phyloP scores from a whole-genome alignment of 1,140 invertebrate genomes.

The Brachionus paranguensis region DNA sequence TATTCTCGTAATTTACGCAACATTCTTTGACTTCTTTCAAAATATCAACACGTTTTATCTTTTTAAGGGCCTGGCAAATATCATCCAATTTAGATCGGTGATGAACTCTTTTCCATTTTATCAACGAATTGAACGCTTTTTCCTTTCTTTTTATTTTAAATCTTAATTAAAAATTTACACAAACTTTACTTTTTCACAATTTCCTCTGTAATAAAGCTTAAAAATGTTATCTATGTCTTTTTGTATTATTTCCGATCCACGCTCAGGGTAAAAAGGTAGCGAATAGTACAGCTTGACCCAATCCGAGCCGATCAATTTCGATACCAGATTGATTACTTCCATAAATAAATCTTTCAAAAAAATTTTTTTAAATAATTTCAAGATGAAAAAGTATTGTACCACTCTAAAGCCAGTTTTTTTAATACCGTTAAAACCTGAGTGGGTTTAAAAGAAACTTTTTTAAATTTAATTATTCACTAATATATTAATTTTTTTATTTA shows the following conservation, averaged over 20 bases:
- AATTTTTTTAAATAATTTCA: no score
- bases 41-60: conserved; percentile 45
- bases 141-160: conserved; percentile 44
- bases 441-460: no score
- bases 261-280: conserved; percentile 48
- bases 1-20: not conserved
- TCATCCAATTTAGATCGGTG: conserved; percentile 47
- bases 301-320: conserved; percentile 46
- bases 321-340: conserved; percentile 43
- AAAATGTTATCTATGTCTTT: conserved; percentile 48
- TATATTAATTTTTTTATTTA: no score
- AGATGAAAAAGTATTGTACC: no score
- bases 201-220: conserved; percentile 32
- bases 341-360: not conserved
- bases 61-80: conserved; percentile 44
- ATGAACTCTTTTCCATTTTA: conserved; percentile 48
- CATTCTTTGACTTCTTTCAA: conserved; percentile 41
- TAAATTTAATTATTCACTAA: no score
- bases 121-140: conserved; percentile 44
- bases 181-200: not conserved
- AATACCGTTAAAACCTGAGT: no score
- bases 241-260: conserved; percentile 46
- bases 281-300: conserved; percentile 47
- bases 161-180: not conserved
- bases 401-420: no score